Evolutionary conservation across 2,888 invertebrate genomes (phyloP).

Genomic region (Tetanocera ferruginea): DNA sequence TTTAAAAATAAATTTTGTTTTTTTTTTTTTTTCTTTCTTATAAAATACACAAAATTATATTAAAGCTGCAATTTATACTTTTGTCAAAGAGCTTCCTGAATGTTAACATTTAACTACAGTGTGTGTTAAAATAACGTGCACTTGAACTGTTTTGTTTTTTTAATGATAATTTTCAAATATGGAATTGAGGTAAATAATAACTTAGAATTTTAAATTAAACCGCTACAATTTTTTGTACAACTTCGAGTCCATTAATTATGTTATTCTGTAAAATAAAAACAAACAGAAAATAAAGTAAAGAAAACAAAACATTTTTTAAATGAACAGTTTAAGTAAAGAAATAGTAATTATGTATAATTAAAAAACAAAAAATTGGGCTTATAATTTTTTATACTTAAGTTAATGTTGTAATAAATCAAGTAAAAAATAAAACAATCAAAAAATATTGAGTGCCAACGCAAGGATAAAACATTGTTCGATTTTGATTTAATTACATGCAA

Average conservation of each 20-base stretch:
- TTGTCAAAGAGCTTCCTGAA: no score
- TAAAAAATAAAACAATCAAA: no score
- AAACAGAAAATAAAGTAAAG: constrained; percentile 45
- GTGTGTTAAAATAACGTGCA: background rate
- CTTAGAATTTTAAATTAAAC: constrained; percentile 33
- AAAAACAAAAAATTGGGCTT: background rate
- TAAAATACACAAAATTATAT: no score
- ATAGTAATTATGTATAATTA: constrained; percentile 25
- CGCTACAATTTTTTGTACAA: constrained; percentile 48
- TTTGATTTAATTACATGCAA: background rate
- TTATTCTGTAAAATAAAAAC: constrained; percentile 57
- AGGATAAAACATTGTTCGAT: background rate
- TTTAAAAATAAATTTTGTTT: no score
- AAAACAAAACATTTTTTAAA: constrained; percentile 38
- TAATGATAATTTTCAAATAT: background rate
- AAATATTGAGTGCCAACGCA: no score
- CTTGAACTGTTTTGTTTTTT: background rate
- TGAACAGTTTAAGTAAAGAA: constrained; percentile 33
- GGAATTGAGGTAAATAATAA: background rate
- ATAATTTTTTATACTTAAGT: background rate
- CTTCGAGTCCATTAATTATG: constrained; percentile 51
- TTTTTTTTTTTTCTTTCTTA: no score
- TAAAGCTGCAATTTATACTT: no score
- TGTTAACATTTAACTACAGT: background rate
- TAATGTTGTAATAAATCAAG: no score